Percentiles rank a stretch among this genome's conserved stretches.
These are phyloP conservation scores for Myodes glareolus DNA, from an alignment of 2,113 vertebrate genomes.

Conservation along the genomic window DNA sequence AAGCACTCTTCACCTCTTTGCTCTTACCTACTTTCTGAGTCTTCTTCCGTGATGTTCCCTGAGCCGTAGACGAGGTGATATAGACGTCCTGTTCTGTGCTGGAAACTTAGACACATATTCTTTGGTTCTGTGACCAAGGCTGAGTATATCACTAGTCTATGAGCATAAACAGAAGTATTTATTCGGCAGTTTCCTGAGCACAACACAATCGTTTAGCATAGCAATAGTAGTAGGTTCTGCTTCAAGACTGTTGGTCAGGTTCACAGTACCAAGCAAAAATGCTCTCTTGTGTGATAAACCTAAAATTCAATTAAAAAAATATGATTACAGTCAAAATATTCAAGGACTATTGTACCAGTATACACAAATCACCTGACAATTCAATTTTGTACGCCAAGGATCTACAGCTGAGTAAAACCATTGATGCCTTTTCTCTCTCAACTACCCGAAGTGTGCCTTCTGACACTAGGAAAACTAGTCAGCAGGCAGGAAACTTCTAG, in stretches of 20 bases:
- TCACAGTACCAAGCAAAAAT: neutral
- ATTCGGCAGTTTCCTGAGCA: neutral
- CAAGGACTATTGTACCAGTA: neutral
- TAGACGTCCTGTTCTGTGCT: neutral
- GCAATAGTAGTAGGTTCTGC: neutral
- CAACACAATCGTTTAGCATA: neutral
- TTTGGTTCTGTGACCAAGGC: neutral
- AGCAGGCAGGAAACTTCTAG: neutral
- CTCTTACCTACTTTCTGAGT: neutral
- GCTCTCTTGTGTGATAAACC: neutral
- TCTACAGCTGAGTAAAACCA: neutral
- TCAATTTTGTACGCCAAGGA: neutral
- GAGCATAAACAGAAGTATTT: neutral
- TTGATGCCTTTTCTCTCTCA: neutral
- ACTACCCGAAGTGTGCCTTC: neutral
- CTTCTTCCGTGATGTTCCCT: neutral
- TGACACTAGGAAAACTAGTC: no score
- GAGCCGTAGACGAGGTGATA: neutral
- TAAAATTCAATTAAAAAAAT: neutral
- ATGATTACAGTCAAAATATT: neutral
- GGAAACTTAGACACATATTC: neutral
- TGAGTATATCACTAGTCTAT: neutral
- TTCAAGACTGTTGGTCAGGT: neutral
- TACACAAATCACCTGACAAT: neutral
- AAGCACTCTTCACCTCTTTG: rapidly evolving